These are phyloP conservation scores for Actinia tenebrosa DNA, from an alignment of 64 coral and sea anemone species.

Conservation along the genomic window DNA sequence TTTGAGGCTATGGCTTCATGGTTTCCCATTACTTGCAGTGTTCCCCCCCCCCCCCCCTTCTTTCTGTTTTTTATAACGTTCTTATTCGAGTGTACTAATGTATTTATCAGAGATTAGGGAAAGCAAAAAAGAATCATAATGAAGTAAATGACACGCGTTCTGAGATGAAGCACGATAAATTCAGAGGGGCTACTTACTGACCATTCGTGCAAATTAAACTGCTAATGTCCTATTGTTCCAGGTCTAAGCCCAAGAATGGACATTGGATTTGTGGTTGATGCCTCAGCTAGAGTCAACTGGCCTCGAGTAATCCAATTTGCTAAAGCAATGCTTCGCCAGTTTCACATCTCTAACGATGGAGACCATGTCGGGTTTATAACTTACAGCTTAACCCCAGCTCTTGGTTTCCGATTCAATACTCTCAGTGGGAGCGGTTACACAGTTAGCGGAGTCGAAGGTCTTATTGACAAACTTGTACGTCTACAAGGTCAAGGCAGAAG, in stretches of 20 bases:
- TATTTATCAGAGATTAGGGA: no score
- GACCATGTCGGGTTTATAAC: constrained; percentile 61
- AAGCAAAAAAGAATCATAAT: no score
- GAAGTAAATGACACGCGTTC: no score
- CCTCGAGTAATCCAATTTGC: constrained; percentile 39
- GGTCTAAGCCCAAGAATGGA: constrained; percentile 38
- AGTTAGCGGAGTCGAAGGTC: constrained; percentile 2
- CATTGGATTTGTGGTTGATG: constrained; percentile 74
- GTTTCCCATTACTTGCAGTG: no score
- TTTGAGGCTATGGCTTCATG: no score
- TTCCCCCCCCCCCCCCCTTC: no score
- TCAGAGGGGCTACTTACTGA: background rate
- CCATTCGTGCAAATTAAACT: no score
- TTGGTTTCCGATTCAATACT: constrained; percentile 54
- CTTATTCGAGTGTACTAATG: no score
- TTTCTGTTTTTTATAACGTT: no score
- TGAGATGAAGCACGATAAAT: background rate
- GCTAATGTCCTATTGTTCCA: background rate
- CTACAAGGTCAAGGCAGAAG: constrained; percentile 25
- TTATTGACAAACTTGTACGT: constrained; percentile 30
- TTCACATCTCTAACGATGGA: constrained; percentile 43
- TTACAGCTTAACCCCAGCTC: constrained; percentile 33
- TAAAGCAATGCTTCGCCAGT: constrained; percentile 30
- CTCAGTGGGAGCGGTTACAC: constrained; percentile 22
- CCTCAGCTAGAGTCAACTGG: constrained; percentile 49